Evolutionary conservation across 2,113 vertebrate genomes (phyloP), one percentile per base, ranked within the genome.

Genomic region (Tupaia tana): DNA sequence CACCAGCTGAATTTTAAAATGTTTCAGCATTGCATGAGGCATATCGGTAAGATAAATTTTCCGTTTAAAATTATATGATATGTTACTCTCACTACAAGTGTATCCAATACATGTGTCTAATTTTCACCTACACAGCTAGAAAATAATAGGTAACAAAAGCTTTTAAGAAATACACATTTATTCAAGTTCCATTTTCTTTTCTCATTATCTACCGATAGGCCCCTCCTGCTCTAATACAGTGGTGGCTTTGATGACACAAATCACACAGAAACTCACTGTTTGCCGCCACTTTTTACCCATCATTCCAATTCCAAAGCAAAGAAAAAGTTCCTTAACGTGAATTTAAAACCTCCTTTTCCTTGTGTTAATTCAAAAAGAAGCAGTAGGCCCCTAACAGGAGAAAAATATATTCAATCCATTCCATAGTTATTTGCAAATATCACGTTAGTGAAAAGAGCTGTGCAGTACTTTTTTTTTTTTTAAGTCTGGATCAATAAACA

Each of bases 141-240:
- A 89, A 97, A 91, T 63, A 93, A 86, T 6, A 92, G 58, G 69
- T n/a, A 89, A 77, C 83, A 59, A 86, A 81, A 80, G 90, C 88
- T 89, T 89, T 96, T 90, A 92, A 93, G 81, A 91, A 93, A 90
- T 13, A 29, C 64, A 75, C 59, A 67, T 92, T 71, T 71, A 22
- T 77, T 7, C 19, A 75, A 86, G 27, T 16, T 93, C 59, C 67
- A 29, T 91, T 91, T 84, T 87, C 80, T 94, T 90, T 85, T 78
- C 82, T 90, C 86, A 12, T 94, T 93, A 80, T 67, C 61, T 86
- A 20, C n/a, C n/a, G 80, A 91, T 88, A 56, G 18, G 7, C 66
- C 81, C 66, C 84, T 95, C 54, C 2, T 1, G 9, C 58, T 86
- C 74, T 79, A 77, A 89, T 25, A 15, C 14, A 71, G 34, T 3